Evolutionary conservation across 1,140 invertebrate species (phyloP), one percentile per base, ranked within the genome.

Genomic region (Oscheius sp.): DNA sequence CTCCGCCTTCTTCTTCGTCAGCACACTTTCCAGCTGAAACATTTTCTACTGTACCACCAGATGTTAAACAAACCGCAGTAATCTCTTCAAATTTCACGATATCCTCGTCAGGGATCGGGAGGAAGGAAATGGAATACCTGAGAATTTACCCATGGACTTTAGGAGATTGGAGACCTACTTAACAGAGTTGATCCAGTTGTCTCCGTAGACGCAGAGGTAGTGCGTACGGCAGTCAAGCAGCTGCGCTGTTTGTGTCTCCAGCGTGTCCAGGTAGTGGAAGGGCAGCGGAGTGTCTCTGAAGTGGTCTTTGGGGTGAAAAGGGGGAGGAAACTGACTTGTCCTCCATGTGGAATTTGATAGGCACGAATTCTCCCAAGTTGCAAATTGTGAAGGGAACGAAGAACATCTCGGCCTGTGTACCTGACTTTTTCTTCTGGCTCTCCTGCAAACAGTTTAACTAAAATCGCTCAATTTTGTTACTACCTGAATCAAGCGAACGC

Each of bases 151-250:
- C 75, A 77, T 74, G 23, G 36, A 13, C 1, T 61, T 73, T 13
- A 79, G 59, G 32, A 79, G 71, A 38, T 32, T 52, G 34, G 78
- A 70, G 35, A 78, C 76, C 69, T 81, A 80, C 62, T 82, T 81
- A 29, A 81, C 81, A 23, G 73, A 36, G 34, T 78, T 38, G 23
- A 81, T 49, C 70, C 82, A 81, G 67, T 81, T 81, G 65, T 81
- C 80, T 10, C 82, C 82, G 65, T 84, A 84, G 20, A 84, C 83
- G 64, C 82, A 84, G 23, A 84, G 52, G 52, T 81, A 64, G 55
- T 85, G 80, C 18, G 75, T 59, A 20, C 78, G 34, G 15, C 35
- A 46, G 26, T 84, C 80, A 20, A 84, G 70, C 18, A 77, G 68
- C 32, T 83, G 75, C 13, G 80, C 73, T 3, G 80, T 81, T 78